These are phyloP conservation scores for Phaethornis superciliosus DNA, from an alignment of 2,113 vertebrate species.

Conservation along the genomic window DNA sequence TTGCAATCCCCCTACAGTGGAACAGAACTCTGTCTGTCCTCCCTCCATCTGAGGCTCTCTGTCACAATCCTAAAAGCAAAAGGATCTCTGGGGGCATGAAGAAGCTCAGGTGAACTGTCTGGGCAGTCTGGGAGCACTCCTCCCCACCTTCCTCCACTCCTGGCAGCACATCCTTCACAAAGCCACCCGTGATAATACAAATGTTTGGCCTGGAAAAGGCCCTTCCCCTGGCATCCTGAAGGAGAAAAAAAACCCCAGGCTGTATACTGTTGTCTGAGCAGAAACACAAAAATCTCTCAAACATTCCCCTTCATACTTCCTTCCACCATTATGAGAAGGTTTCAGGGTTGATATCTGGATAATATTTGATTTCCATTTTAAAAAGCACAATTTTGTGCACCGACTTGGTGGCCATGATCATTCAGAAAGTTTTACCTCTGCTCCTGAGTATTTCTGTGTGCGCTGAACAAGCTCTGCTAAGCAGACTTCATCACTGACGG, in stretches of 20 bases:
- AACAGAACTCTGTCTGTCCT: neutral
- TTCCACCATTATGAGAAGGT: neutral
- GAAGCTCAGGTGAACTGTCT: neutral
- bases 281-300: neutral
- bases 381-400: neutral
- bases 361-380: neutral
- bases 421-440: conserved; percentile 83
- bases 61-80: neutral
- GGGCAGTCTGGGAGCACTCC: neutral
- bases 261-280: neutral
- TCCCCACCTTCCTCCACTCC: neutral
- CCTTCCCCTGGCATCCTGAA: neutral
- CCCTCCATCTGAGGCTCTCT: neutral
- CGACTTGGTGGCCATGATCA: rapidly evolving
- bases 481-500: conserved; percentile 78
- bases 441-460: conserved; percentile 91
- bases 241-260: neutral
- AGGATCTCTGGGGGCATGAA: rapidly evolving
- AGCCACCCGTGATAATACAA: rapidly evolving
- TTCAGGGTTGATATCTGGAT: neutral
- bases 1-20: neutral
- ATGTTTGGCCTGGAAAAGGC: neutral
- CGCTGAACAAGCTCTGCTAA: conserved; percentile 80
- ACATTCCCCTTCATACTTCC: neutral
- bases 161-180: neutral